A percentile compares a stretch with the other conserved stretches of the same genome.
phyloP scores from a whole-genome alignment of 1,140 invertebrate species.

The Laupala kohalensis region DNA sequence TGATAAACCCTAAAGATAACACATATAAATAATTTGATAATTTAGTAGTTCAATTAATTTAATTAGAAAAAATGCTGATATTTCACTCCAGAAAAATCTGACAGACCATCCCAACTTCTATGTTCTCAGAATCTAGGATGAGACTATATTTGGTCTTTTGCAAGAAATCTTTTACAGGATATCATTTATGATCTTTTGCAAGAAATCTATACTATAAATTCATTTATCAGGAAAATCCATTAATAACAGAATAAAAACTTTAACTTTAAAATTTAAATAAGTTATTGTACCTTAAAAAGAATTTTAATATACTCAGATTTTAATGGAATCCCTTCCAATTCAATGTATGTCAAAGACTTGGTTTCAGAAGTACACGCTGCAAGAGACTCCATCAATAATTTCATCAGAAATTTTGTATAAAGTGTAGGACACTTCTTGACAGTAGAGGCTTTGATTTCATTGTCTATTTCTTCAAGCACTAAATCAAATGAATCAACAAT shows the following conservation, averaged over 20 bases:
- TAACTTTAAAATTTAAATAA: not conserved
- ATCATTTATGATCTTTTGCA: too few relatives aligned
- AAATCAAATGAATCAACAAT: not conserved
- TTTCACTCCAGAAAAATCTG: too few relatives aligned
- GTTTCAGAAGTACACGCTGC: constrained; percentile 40
- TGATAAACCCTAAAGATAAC: constrained; percentile 31
- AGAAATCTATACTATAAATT: too few relatives aligned
- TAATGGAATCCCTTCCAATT: constrained; percentile 48
- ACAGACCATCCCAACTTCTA: too few relatives aligned
- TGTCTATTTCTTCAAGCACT: constrained; percentile 35
- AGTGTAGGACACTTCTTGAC: constrained; percentile 32
- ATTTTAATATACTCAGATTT: constrained; percentile 43
- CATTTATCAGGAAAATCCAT: too few relatives aligned
- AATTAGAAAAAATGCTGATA: too few relatives aligned
- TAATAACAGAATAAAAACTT: too few relatives aligned
- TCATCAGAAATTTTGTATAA: constrained; percentile 34
- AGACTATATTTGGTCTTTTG: too few relatives aligned
- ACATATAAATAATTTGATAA: not conserved
- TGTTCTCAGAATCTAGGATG: too few relatives aligned
- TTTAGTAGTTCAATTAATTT: not conserved
- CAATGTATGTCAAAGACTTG: constrained; percentile 34
- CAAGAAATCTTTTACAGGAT: too few relatives aligned
- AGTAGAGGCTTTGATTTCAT: constrained; percentile 34
- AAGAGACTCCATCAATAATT: constrained; percentile 27
- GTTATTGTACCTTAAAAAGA: constrained; percentile 29